These are phyloP conservation scores for Platynereis dumerilii DNA, from an alignment of 2,888 invertebrate species.

Conservation along the genomic window DNA sequence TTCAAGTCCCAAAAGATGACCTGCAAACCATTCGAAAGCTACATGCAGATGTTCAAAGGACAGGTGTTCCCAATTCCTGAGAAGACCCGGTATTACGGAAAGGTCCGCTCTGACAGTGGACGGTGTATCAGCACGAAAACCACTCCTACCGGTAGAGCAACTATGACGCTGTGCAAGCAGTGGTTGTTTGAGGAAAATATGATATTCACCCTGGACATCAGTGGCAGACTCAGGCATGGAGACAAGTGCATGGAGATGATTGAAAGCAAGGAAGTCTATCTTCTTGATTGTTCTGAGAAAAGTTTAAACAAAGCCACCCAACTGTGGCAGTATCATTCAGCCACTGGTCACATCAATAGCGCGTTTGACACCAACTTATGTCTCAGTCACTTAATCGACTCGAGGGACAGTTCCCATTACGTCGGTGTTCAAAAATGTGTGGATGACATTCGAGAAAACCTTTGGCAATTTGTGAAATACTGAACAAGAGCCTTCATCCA, in stretches of 20 bases:
- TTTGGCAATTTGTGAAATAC: no score
- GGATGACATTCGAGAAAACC: no score
- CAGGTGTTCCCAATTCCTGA: background rate
- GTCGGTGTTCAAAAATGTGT: no score
- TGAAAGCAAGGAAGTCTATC: background rate
- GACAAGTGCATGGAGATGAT: slow-evolving; percentile 5
- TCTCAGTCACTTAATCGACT: no score
- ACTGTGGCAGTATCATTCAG: no score
- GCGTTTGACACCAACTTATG: no score
- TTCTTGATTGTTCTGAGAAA: background rate
- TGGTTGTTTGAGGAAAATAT: slow-evolving; percentile 33
- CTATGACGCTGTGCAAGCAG: slow-evolving; percentile 33
- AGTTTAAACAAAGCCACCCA: no score
- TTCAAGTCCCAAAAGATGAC: background rate
- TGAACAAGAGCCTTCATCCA: no score
- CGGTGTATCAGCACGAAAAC: background rate
- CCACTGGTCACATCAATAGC: no score
- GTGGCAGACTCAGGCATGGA: slow-evolving; percentile 22
- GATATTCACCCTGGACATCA: slow-evolving; percentile 32
- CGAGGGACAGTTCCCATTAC: no score
- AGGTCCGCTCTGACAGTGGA: background rate
- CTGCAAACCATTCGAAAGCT: background rate
- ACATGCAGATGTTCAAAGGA: background rate
- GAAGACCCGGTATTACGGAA: background rate
- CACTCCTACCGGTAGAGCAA: slow-evolving; percentile 6